Base-by-base conservation (phyloP, 2,888 invertebrate genomes). In the Sycophila texana region DNA sequence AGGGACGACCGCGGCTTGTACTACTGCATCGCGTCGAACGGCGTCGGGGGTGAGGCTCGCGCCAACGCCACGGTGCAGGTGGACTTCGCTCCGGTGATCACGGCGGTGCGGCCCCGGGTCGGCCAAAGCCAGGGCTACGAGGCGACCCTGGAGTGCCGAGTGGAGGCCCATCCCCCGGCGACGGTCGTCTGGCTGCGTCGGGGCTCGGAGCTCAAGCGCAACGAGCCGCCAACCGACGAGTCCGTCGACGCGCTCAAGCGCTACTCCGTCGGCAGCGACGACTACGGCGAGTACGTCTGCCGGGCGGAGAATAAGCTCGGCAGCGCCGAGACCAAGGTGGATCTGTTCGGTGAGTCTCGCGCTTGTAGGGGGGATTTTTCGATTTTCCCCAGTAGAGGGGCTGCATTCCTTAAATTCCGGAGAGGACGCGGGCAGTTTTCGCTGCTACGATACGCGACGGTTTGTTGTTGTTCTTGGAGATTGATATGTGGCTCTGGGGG, bases 1-100 rank as follows among this genome's bases (percentile, higher is more conserved):
- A 49, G 76, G 22, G 82, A 80, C 55, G 80, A 82, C 49, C 75
- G 82, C 0, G 82, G 82, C 22, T 10, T 80, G 1, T 82, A 82
- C 60, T 5, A 49, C 39, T 82, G 82, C 60, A 61, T 73, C 2
- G 82, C 82, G 0, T 73, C 71, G 13, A 82, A 82, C 67, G 76
- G 68, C 4, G 82, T 82, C 0, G 80, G 80, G 18, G 18, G 16
- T 0, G 55, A 65, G 10, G 80, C 74, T 0, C 71, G 26, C 0
- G 57, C 63, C 2, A 80, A 80, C 47, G 76, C 71, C 0, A 80
- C 68, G 3, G 73, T 82, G 0, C 55, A 22, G 18, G 73, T 82
- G 2, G 66, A 61, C 4, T 82, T 82, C 51, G 60, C 74, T 0
- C 82, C 82, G 0, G 66, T 63, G 0, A 57, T 80, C 5, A 65